Percentiles rank a stretch among this genome's conserved stretches.
phyloP scores from a whole-genome alignment of 2,797 vertebrate species.

The Cyclura pinguis region DNA sequence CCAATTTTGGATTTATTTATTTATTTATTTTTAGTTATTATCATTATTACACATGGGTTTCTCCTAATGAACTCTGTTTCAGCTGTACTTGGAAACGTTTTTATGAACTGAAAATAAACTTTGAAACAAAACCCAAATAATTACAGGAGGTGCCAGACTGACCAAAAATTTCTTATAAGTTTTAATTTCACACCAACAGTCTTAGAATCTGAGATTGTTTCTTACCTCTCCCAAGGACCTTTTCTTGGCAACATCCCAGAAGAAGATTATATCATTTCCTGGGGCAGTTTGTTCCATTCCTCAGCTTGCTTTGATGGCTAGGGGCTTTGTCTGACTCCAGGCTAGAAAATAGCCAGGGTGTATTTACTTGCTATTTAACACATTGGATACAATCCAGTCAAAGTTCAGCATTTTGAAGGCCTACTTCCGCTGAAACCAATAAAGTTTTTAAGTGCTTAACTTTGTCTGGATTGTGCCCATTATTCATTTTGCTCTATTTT shows the following conservation, averaged over 20 bases:
- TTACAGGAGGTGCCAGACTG: background rate
- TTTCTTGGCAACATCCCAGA: background rate
- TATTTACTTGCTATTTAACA: background rate
- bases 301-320: background rate
- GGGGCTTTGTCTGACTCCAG: no score
- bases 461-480: background rate
- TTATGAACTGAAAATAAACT: background rate
- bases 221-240: background rate
- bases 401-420: background rate
- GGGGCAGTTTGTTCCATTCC: background rate
- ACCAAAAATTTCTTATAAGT: background rate
- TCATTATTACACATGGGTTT: background rate
- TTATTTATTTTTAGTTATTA: background rate
- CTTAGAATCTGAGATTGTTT: background rate
- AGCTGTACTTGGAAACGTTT: background rate
- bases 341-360: background rate
- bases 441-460: background rate
- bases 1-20: background rate
- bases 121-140: background rate
- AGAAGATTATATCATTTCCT: background rate
- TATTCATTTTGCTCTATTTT: background rate
- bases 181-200: background rate
- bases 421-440: background rate
- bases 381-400: background rate
- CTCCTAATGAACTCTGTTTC: background rate